A percentile compares a stretch with the other conserved stretches of the same genome.
These are phyloP conservation scores for Drosophila pectinifera DNA, from an alignment of 1,140 invertebrate species.

Conservation along the genomic window DNA sequence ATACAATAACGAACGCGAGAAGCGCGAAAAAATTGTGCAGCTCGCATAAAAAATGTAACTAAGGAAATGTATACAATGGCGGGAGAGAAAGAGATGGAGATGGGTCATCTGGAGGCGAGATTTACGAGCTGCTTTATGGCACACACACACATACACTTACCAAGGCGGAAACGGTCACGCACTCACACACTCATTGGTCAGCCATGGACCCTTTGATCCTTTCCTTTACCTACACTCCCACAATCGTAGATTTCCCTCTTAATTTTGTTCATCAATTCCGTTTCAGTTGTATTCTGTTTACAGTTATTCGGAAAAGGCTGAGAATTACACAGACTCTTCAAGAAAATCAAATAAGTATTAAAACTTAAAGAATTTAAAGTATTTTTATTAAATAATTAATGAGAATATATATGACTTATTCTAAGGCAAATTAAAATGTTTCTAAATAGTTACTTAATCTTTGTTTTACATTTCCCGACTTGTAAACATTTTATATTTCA, in stretches of 20 bases:
- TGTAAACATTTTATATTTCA: no score
- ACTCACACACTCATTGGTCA: slow-evolving; percentile 12
- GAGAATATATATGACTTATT: no score
- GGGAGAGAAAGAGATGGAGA: slow-evolving; percentile 1
- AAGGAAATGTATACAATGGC: slow-evolving; percentile 50
- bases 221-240: not conserved
- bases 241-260: not conserved
- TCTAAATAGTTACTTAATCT: no score
- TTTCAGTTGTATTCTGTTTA: not conserved
- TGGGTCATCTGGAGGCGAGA: slow-evolving; percentile 46
- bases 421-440: no score
- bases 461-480: no score
- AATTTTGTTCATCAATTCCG: not conserved
- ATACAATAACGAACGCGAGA: slow-evolving; percentile 15
- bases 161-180: slow-evolving; percentile 21
- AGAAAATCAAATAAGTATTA: not conserved
- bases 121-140: slow-evolving; percentile 78
- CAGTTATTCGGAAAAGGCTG: not conserved
- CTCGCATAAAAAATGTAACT: slow-evolving; percentile 45
- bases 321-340: not conserved
- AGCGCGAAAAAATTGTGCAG: slow-evolving; percentile 57
- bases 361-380: not conserved
- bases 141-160: slow-evolving; percentile 16
- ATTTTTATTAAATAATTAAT: not conserved
- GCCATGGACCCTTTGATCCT: slow-evolving; percentile 3